Conservation (phyloP, 1,140 invertebrate genomes). For the Meloidogyne floridensis region DNA sequence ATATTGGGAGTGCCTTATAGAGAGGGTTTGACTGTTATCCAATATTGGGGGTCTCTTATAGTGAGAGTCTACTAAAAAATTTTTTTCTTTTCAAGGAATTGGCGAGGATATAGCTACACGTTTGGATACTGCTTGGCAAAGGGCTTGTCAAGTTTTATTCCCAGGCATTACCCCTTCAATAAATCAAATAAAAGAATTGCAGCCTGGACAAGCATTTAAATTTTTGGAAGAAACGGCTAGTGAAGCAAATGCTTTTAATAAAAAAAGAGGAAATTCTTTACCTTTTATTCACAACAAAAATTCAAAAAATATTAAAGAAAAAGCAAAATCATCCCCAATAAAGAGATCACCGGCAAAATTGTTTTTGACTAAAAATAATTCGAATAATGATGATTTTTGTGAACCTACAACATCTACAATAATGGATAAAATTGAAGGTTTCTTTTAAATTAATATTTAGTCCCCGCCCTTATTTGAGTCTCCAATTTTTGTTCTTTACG, state of each 20-base stretch:
- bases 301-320: neutral
- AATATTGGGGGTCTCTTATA: neutral
- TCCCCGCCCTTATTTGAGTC: no score
- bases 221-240: conserved; percentile 42
- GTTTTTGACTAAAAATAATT: neutral
- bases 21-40: no score
- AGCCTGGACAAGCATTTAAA: conserved; percentile 49
- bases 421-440: neutral
- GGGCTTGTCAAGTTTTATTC: conserved; percentile 34
- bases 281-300: conserved; percentile 44
- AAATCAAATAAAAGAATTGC: conserved; percentile 38
- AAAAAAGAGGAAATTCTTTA: conserved; percentile 32
- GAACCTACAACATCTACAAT: neutral
- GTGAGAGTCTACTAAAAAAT: conserved; percentile 13
- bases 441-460: no score
- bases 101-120: conserved; percentile 60
- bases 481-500: no score
- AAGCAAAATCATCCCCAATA: neutral
- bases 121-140: conserved; percentile 49
- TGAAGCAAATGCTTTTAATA: conserved; percentile 19
- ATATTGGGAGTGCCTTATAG: no score
- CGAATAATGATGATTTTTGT: neutral
- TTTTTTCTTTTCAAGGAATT: conserved; percentile 47
- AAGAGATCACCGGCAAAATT: neutral
- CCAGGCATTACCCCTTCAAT: conserved; percentile 18